These are phyloP conservation scores for Drosophila subquinaria DNA, from an alignment of 2,888 invertebrate genomes.

Conservation along the genomic window DNA sequence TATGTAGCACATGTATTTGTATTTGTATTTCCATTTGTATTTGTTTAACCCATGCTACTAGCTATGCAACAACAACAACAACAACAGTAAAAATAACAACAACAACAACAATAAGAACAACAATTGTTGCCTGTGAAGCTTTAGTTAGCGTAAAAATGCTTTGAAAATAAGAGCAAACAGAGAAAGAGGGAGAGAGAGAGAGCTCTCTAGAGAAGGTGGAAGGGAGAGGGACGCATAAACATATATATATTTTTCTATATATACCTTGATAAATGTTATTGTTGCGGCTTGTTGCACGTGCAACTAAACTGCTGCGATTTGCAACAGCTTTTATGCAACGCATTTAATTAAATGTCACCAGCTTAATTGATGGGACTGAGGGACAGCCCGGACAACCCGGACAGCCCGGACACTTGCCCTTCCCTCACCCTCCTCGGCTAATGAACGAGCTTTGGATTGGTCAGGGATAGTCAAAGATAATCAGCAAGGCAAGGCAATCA, in stretches of 20 bases:
- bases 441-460: background rate
- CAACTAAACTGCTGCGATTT: conserved; percentile 20
- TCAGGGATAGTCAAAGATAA: conserved; percentile 4
- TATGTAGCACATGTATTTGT: conserved; percentile 47
- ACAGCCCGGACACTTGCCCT: background rate
- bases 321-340: conserved; percentile 14
- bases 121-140: conserved; percentile 46
- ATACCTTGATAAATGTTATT: conserved; percentile 19
- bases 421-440: background rate
- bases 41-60: conserved; percentile 39
- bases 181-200: no score
- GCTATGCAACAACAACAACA: conserved; percentile 42
- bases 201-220: background rate
- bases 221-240: no score
- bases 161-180: conserved; percentile 12
- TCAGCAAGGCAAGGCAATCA: conserved; percentile 8
- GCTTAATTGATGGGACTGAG: conserved; percentile 5
- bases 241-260: no score
- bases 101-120: conserved; percentile 15
- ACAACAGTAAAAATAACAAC: conserved; percentile 14
- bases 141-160: conserved; percentile 47
- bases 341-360: conserved; percentile 43
- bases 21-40: conserved; percentile 28
- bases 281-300: conserved; percentile 40
- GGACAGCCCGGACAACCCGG: background rate